Percentiles rank a stretch among this genome's conserved stretches.
Evolutionary conservation across 2,888 invertebrate species (phyloP).

Genomic region (Epistrophe eligans): DNA sequence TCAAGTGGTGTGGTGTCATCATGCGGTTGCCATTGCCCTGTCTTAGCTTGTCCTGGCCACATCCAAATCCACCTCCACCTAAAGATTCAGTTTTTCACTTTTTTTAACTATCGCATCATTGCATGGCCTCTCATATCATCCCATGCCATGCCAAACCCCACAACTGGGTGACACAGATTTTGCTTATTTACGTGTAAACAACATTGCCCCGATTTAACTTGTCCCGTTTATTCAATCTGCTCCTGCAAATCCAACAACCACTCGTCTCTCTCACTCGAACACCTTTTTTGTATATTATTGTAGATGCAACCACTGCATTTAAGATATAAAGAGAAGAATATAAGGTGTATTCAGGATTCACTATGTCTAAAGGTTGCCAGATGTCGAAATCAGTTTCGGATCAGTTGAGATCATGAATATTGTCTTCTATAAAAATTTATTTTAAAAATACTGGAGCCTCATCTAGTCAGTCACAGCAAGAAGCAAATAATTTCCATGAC

Average conservation of each 20-base stretch:
- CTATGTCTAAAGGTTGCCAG: slow-evolving; percentile 3
- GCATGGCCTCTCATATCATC: neutral
- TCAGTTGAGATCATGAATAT: no score
- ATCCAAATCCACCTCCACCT: slow-evolving; percentile 9
- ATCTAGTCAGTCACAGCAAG: no score
- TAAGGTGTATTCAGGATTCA: slow-evolving; percentile 40
- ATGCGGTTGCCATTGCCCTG: neutral
- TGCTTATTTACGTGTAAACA: slow-evolving; percentile 68
- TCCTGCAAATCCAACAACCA: neutral
- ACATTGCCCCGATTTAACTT: slow-evolving; percentile 58
- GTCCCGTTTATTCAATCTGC: slow-evolving; percentile 55
- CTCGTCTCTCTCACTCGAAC: neutral
- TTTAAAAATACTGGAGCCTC: no score
- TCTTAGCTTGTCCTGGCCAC: slow-evolving; percentile 9
- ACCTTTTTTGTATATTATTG: neutral
- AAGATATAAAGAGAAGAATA: slow-evolving; percentile 34
- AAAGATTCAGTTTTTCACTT: neutral
- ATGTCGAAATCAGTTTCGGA: neutral
- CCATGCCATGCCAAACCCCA: neutral
- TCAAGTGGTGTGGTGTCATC: slow-evolving; percentile 49
- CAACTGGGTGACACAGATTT: slow-evolving; percentile 52
- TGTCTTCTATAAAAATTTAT: no score
- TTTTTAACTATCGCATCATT: neutral
- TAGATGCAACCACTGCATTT: slow-evolving; percentile 48
- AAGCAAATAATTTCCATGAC: no score